Conservation (phyloP, 2,113 vertebrate species). For the Spermophilus dauricus region DNA sequence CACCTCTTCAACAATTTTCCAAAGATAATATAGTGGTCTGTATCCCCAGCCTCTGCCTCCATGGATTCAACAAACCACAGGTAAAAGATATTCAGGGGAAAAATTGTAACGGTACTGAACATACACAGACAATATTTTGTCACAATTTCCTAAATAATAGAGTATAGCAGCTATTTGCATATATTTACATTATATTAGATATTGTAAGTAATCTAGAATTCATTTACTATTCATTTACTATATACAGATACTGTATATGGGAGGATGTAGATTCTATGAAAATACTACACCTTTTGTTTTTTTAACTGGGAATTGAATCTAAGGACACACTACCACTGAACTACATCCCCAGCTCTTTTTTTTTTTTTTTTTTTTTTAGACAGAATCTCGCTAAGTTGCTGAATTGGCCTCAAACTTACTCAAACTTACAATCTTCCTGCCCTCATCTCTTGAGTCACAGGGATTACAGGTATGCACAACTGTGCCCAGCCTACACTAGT, state of each 20-base stretch:
- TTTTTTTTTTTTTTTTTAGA: no score
- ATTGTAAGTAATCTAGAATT: background rate
- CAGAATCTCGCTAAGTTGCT: no score
- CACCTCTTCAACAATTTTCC: background rate
- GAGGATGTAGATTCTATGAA: background rate
- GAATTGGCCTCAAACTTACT: no score
- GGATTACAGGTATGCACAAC: no score
- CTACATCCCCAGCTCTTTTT: no score
- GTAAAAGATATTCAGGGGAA: background rate
- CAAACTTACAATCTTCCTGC: no score
- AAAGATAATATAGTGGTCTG: background rate
- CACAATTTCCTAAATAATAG: background rate
- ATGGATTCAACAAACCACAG: background rate
- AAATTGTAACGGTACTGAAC: background rate
- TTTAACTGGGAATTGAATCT: no score
- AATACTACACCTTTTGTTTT: background rate
- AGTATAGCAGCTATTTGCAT: background rate
- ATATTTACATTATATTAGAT: background rate
- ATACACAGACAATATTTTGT: no score
- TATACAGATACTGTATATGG: no score
- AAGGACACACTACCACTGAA: no score
- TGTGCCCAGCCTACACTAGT: background rate
- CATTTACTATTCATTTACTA: background rate
- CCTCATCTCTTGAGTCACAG: no score
- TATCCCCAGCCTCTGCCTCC: no score